phyloP scores from a whole-genome alignment of 2,113 vertebrate genomes.

The Petromus typicus region DNA sequence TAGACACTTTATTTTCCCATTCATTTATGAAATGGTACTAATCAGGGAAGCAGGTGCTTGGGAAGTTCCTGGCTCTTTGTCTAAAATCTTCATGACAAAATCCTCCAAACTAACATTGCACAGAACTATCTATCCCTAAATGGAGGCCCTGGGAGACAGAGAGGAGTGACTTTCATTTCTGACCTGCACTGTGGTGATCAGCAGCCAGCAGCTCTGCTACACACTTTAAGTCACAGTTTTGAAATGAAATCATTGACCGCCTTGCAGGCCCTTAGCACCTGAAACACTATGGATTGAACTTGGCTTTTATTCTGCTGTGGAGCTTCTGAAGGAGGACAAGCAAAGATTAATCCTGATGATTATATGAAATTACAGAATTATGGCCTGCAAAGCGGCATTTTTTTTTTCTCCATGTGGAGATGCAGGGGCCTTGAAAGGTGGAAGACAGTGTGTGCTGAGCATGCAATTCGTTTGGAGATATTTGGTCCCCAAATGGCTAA shows the following conservation, averaged over 20 bases:
- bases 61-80: slow-evolving; percentile 25
- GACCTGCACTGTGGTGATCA: background rate
- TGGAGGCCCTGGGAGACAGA: background rate
- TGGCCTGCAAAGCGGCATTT: background rate
- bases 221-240: background rate
- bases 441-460: slow-evolving; percentile 22
- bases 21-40: slow-evolving; percentile 36
- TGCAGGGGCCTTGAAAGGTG: background rate
- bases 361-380: slow-evolving; percentile 38
- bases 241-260: background rate
- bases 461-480: background rate
- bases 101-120: background rate
- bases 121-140: background rate
- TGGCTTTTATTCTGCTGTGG: background rate
- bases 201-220: background rate
- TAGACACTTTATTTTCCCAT: background rate
- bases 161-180: slow-evolving; percentile 21
- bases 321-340: background rate
- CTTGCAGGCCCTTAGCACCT: background rate
- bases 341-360: slow-evolving; percentile 5
- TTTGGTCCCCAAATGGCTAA: slow-evolving; percentile 54
- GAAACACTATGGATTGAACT: background rate
- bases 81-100: slow-evolving; percentile 15
- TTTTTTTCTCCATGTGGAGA: background rate
- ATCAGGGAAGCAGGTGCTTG: background rate